Percentiles rank a stretch among this genome's conserved stretches.
Conservation (phyloP, 2,888 invertebrate species). For the Phyllotreta cruciferae region DNA sequence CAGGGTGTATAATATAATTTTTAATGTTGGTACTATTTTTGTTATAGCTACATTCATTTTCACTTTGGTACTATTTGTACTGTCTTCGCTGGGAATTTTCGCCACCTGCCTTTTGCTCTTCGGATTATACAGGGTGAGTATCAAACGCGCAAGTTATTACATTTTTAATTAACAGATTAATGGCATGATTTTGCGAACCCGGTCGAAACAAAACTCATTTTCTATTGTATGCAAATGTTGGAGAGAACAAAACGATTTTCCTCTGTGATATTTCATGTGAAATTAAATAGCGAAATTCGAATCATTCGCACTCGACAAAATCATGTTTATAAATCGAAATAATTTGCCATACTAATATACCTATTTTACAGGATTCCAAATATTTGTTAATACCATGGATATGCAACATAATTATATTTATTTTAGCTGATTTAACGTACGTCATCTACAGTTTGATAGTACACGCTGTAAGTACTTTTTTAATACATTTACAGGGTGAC, state of each 20-base stretch:
- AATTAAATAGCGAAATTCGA: too few species aligned
- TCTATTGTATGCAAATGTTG: too few species aligned
- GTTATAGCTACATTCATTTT: constrained; percentile 77
- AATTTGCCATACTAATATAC: constrained; percentile 6
- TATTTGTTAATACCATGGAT: constrained; percentile 79
- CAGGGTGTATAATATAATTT: constrained; percentile 10
- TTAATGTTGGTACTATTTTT: constrained; percentile 22
- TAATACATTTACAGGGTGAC: too few species aligned
- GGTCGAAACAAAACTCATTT: too few species aligned
- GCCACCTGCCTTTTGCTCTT: constrained; percentile 71
- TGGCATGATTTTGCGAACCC: neutral
- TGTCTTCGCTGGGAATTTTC: constrained; percentile 72
- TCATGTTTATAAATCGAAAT: neutral
- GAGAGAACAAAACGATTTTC: too few species aligned
- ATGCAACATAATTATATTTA: constrained; percentile 69
- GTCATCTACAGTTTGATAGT: constrained; percentile 70
- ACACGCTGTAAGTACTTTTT: constrained; percentile 66
- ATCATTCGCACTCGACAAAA: too few species aligned
- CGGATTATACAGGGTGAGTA: constrained; percentile 74
- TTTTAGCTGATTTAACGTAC: constrained; percentile 72
- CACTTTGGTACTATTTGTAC: constrained; percentile 71
- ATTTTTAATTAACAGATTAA: neutral
- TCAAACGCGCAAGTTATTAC: constrained; percentile 3
- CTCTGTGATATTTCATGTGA: too few species aligned
- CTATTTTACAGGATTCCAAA: constrained; percentile 71